A percentile compares a stretch with the other conserved stretches of the same genome.
phyloP scores from a whole-genome alignment of 2,113 vertebrate genomes.

The Cercopithecus mona region DNA sequence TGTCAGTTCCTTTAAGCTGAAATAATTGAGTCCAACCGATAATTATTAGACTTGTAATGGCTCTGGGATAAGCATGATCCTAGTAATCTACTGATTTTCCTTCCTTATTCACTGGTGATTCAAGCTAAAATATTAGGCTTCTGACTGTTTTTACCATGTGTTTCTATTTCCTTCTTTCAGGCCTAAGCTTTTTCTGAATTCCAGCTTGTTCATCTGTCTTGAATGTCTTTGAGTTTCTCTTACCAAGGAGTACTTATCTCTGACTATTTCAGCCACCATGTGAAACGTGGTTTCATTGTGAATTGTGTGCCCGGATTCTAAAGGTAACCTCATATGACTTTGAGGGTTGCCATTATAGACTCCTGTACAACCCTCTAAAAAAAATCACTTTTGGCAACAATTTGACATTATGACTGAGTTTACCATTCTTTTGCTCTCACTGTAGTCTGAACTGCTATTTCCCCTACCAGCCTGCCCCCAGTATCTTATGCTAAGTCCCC shows the following conservation, averaged over 20 bases:
- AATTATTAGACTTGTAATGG: neutral
- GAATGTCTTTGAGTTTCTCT: neutral
- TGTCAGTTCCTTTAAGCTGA: neutral
- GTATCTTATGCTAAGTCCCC: neutral
- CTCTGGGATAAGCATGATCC: neutral
- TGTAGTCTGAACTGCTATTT: neutral
- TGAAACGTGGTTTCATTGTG: neutral
- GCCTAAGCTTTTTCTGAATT: neutral
- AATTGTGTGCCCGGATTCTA: neutral
- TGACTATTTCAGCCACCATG: neutral
- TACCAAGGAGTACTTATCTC: neutral
- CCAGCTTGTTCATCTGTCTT: neutral
- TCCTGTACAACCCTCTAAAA: neutral
- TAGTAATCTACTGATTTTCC: neutral
- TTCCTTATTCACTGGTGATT: neutral
- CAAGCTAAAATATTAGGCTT: neutral
- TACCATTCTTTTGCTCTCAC: neutral
- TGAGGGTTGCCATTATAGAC: neutral
- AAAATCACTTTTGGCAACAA: neutral
- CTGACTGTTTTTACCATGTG: neutral
- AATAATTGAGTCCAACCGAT: neutral
- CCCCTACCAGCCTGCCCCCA: no score
- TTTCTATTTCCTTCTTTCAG: neutral
- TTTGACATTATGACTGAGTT: neutral
- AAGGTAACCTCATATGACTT: neutral